Base-by-base conservation (phyloP, 2,113 vertebrate species). In the Dipodomys merriami region DNA sequence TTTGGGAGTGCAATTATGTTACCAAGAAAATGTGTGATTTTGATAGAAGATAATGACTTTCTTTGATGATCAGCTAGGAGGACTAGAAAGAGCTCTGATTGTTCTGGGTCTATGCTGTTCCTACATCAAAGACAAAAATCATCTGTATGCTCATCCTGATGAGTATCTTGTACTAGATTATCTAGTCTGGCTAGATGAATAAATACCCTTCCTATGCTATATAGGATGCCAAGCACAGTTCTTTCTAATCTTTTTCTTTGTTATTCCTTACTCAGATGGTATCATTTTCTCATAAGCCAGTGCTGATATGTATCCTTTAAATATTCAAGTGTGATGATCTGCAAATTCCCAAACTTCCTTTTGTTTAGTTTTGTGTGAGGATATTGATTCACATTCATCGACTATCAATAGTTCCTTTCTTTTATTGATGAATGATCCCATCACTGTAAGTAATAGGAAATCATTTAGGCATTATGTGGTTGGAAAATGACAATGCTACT, bases 381-480 rank as follows among this genome's bases (percentile, higher is more conserved):
- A 9, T 71, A 57, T 93, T 68, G 23, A 68, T 83, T 35, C 33
- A 29, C 18, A 62, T 91, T 86, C 60, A 35, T 77, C 64, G 86
- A 90, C 25, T 89, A 53, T 81, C 72, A 94, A 88, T 39, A 3
- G 2, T 83, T 91, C 7, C 53, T 84, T 73, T 49, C 19, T 84
- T 29, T 84, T 46, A 89, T 46, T 84, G 69, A 78, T 72, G 11
- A 20, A 65, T 74, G 19, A 87, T 68, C 53, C 12, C 53, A 57
- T 57, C 53, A 57, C 53, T 13, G 11, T 57, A 57, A 57, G 53
- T 57, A 57, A 57, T 19, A 89, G n/a, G 35, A 77, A 84, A 16
- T 85, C 78, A 18, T 6, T 77, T 27, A n/a, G 7, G 9, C 27
- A 33, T 35, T 84, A 16, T 87, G 60, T 57, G 9, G 6, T 74